Base-by-base conservation (phyloP, 2,113 vertebrate species). In the Gasterosteus nipponicus region DNA sequence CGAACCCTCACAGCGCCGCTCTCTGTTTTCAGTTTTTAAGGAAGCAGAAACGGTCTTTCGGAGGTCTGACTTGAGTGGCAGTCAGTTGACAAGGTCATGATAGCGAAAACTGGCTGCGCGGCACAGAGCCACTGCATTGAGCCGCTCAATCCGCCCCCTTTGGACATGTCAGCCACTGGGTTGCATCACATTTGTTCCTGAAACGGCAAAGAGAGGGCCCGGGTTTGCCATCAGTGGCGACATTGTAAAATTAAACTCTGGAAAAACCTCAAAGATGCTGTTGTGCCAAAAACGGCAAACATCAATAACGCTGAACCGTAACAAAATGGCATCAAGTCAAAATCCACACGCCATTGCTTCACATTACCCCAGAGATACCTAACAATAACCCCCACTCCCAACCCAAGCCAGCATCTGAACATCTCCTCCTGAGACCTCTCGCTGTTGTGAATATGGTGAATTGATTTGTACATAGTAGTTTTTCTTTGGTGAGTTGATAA, bases 11-110 rank as follows among this genome's bases (percentile, higher is more conserved):
- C 29, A 42, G 61, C 47, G 14, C 42, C 54, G 29, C 75, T 76
- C 60, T 74, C 47, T n/a, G n/a, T n/a, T n/a, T n/a, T n/a, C n/a
- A n/a, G n/a, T n/a, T n/a, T n/a, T n/a, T 89, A 80, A 89, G 73
- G 69, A 85, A 90, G 87, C 82, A 64, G 74, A 87, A 82, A 81
- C 87, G n/a, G n/a, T n/a, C n/a, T 89, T 80, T 85, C 11, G 22
- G 84, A 91, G 89, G 89, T 73, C 80, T 71, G 65, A 72, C 84
- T 73, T 83, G 86, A 90, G 81, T 89, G 85, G 80, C 87, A 89
- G 73, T 67, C 69, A 79, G 82, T 88, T 73, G 78, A 83, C 91
- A 92, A 92, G 88, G 91, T 93, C 91, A 89, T 29, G 77, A 77
- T 84, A 67, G 73, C 68, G 6, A 89, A 86, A 89, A 80, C 72